phyloP scores from a whole-genome alignment of 2,888 invertebrate species.

The Drosophila anceps region DNA sequence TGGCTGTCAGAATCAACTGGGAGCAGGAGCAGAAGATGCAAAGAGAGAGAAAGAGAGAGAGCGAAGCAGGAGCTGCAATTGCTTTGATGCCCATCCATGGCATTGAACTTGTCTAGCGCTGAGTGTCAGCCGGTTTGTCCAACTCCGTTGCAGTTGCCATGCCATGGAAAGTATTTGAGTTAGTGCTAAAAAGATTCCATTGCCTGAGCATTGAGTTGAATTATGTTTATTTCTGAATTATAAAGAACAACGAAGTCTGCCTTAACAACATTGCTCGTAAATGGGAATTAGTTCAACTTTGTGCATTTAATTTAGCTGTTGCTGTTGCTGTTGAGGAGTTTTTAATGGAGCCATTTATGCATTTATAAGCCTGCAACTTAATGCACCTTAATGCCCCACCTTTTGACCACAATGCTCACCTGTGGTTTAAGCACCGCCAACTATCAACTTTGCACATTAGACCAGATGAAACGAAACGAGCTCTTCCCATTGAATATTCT shows the following conservation, averaged over 20 bases:
- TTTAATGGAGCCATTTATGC: slow-evolving; percentile 56
- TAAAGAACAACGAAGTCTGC: background rate
- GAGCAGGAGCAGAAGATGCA: too few species aligned
- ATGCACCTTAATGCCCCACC: slow-evolving; percentile 18
- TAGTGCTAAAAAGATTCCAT: slow-evolving; percentile 20
- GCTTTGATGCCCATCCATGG: slow-evolving; percentile 76
- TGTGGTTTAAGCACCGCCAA: slow-evolving; percentile 43
- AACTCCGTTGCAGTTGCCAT: slow-evolving; percentile 56
- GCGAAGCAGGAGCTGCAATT: slow-evolving; percentile 29
- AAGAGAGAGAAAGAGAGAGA: too few species aligned
- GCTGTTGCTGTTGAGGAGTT: slow-evolving; percentile 34
- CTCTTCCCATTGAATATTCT: slow-evolving; percentile 56
- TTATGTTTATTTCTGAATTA: background rate
- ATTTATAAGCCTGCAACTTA: slow-evolving; percentile 54
- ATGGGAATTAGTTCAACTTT: slow-evolving; percentile 24
- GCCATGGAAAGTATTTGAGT: slow-evolving; percentile 57
- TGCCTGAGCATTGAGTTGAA: background rate
- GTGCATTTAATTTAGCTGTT: slow-evolving; percentile 25
- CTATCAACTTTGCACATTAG: slow-evolving; percentile 60
- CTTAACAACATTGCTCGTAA: background rate
- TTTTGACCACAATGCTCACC: slow-evolving; percentile 42
- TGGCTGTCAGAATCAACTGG: slow-evolving; percentile 41
- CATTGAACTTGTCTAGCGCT: slow-evolving; percentile 78
- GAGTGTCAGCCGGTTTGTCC: slow-evolving; percentile 74
- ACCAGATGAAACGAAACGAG: slow-evolving; percentile 59